Evolutionary conservation across 2,888 invertebrate species (phyloP), one percentile per base, ranked within the genome.

Genomic region (Fragum whitleyi): DNA sequence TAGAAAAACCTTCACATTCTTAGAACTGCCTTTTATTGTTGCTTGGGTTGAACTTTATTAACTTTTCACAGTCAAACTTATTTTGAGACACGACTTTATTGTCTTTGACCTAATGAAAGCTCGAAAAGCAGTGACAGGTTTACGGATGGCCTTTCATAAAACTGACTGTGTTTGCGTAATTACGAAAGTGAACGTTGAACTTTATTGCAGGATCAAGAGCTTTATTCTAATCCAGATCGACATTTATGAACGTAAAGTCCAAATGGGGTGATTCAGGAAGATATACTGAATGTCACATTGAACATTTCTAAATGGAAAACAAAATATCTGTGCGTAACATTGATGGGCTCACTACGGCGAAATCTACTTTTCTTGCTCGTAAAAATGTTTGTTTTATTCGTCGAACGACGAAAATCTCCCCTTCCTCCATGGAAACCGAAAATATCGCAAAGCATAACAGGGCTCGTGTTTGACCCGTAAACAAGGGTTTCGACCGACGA

Each of bases 201-300:
- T 81, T 84, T 84, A 81, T 79, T n/a, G 65, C 69, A 59, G 36
- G 32, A 65, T 65, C 72, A 70, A 73, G 76, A 78, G 65, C 65
- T 75, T 78, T 72, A 73, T 75, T 75, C 83, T 81, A 73, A 84
- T 79, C 72, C 51, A 62, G 28, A 55, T 26, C 26, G 83, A 84
- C 83, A 67, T 84, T 84, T 84, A 84, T 78, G 69, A 61, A 62
- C 26, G 36, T 57, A 51, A 71, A 75, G 72, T 47, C 57, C 59
- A 57, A 67, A 68, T 55, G 47, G 75, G 78, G 78, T 81, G 83
- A 78, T 32, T 74, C 68, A 42, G 29, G 65, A 67, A 76, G 72
- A 80, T 65, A 73, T 61, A 73, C 77, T 69, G 73, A 65, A 69
- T 84, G 83, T 78, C 83, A 62, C 21, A 21, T 26, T 39, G 65